Evolutionary conservation across 37 sponge, comb jelly and placozoan genomes (phyloP), one percentile per base, ranked within the genome.

Genomic region (Corticium candelabrum): DNA sequence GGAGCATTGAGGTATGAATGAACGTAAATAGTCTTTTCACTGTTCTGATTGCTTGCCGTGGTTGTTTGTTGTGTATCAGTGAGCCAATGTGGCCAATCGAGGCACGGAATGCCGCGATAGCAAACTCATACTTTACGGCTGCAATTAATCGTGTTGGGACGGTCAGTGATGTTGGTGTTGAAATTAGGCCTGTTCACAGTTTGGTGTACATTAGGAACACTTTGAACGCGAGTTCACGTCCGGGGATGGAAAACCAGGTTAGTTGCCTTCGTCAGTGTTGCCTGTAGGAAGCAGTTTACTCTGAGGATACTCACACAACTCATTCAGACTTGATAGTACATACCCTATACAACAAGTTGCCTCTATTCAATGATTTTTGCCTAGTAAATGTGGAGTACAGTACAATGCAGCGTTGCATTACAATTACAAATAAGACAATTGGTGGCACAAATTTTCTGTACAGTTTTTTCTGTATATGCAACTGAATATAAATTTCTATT

Each of bases 21-120:
- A 11, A 43, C 56, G 11, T 43, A 5, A 21, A 43, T 11, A 34
- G 36, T 35, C 36, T 70, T 4, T 15, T 29, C 73, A 35, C 5
- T 7, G 29, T 4, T 29, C 73, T 30, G 21, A 32, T 70, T 4
- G 4, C 33, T 70, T 15, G 4, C 5, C 5, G 5, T 35, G 4
- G 5, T 70, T 30, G 21, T 70, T 70, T 30, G 21, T 73, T 36
- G 3, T 31, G 31, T 1, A 77, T n/a, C 84, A 93, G 93, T 87
- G 96, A 95, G 75, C 96, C 96, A 40, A 92, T 95, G 96, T 95
- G 96, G 96, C 86, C 96, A 2, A 92, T 95, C 78, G 96, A 95
- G 70, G 96, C 93, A 4, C 77, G 96, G 11, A 82, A 79, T 83
- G 96, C 96, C 35, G 87, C 96, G 80, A 95, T 95, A 62, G 90